A percentile compares a stretch with the other conserved stretches of the same genome.
These are phyloP conservation scores for Apodemus speciosus DNA, from an alignment of 2,113 vertebrate genomes.

Conservation along the genomic window DNA sequence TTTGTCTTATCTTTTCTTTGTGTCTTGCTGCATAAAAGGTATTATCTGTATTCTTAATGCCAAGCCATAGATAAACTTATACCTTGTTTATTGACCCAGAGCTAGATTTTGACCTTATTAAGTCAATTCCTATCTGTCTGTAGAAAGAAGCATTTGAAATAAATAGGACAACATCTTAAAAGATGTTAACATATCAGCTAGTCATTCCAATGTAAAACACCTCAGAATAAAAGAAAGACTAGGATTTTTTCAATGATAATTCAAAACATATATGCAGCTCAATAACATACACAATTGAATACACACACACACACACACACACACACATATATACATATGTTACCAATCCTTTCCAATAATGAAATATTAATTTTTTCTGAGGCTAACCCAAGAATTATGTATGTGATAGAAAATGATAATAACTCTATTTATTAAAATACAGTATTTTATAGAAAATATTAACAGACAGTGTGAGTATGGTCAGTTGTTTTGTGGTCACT, in stretches of 20 bases:
- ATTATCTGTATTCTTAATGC: slow-evolving; percentile 50
- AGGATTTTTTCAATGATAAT: not conserved
- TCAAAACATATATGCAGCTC: not conserved
- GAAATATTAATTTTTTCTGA: not conserved
- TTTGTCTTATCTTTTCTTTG: slow-evolving; percentile 53
- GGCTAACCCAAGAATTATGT: not conserved
- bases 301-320: too few relatives aligned
- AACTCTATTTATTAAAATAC: not conserved
- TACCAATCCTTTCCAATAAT: not conserved
- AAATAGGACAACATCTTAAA: slow-evolving; percentile 52
- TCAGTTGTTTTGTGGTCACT: not conserved
- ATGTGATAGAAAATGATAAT: not conserved
- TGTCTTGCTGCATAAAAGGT: slow-evolving; percentile 33
- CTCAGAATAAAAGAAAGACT: not conserved
- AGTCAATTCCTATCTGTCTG: slow-evolving; percentile 55
- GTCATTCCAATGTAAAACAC: not conserved
- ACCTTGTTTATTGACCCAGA: slow-evolving; percentile 56
- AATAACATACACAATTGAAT: not conserved
- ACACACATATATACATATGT: not conserved
- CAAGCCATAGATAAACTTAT: slow-evolving; percentile 61
- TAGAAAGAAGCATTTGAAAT: slow-evolving; percentile 19
- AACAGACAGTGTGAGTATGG: not conserved
- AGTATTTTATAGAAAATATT: not conserved
- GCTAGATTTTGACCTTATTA: slow-evolving; percentile 59
- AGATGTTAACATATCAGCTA: slow-evolving; percentile 45